A percentile compares a stretch with the other conserved stretches of the same genome.
Evolutionary conservation across 2,888 invertebrate species (phyloP).

Genomic region (Lasioglossum figueresi): DNA sequence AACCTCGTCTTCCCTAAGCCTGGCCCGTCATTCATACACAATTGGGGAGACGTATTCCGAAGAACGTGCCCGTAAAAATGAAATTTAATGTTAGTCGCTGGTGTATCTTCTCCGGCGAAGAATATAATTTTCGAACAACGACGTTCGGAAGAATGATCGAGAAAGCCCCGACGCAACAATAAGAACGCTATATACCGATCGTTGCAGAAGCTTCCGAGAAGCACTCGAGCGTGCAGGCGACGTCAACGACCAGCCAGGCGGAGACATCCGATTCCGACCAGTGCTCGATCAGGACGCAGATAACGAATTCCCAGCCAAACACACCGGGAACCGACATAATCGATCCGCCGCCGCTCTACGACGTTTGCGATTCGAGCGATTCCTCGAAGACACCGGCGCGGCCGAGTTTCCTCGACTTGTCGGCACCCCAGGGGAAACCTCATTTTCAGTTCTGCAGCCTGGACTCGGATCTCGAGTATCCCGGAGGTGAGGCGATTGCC

Average conservation of each 20-base stretch:
- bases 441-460: conserved; percentile 87
- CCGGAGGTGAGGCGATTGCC: conserved; percentile 85
- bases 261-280: conserved; percentile 81
- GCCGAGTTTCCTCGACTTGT: conserved; percentile 88
- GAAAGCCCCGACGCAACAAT: neutral
- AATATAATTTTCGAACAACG: neutral
- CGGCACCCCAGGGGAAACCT: conserved; percentile 88
- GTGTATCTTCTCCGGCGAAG: neutral
- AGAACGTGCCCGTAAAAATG: too few relatives aligned
- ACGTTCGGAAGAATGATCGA: neutral
- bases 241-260: conserved; percentile 73
- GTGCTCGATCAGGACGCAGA: conserved; percentile 80
- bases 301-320: conserved; percentile 78
- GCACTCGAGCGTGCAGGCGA: conserved; percentile 55
- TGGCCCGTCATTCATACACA: neutral
- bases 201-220: conserved; percentile 62
- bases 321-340: conserved; percentile 79
- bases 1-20: neutral
- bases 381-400: conserved; percentile 83
- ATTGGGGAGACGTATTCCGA: neutral
- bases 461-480: conserved; percentile 75
- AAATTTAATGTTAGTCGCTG: neutral
- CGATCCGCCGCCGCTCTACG: conserved; percentile 80
- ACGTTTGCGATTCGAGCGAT: conserved; percentile 77
- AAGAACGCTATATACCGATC: conserved; percentile 8